phyloP scores from a whole-genome alignment of 2,113 vertebrate genomes.

The Bombycilla garrulus region DNA sequence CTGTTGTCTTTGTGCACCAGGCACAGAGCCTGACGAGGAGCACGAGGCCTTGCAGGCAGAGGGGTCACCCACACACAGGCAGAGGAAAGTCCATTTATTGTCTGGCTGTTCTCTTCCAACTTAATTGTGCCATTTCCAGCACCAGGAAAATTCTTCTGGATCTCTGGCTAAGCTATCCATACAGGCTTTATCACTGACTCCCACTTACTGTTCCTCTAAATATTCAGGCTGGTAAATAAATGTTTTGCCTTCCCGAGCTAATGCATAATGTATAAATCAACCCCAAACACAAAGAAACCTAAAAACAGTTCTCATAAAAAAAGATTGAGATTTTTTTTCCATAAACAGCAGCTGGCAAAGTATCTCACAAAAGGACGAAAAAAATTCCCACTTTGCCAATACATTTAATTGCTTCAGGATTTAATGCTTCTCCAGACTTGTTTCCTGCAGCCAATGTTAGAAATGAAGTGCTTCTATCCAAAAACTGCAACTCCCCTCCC shows the following conservation, averaged over 20 bases:
- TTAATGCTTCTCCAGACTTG: neutral
- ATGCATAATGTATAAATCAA: slow-evolving; percentile 51
- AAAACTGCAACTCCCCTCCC: neutral
- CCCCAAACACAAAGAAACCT: slow-evolving; percentile 17
- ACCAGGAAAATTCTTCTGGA: neutral
- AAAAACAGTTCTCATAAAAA: slow-evolving; percentile 31
- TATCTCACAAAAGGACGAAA: neutral
- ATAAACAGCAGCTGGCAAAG: slow-evolving; percentile 51
- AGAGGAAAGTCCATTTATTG: neutral
- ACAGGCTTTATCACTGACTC: neutral
- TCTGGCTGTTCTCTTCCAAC: neutral
- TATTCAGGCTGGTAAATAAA: slow-evolving; percentile 17
- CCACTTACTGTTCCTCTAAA: neutral
- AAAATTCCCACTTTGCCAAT: neutral
- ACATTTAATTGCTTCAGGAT: slow-evolving; percentile 32
- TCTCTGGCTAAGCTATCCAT: neutral
- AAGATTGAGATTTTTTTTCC: neutral
- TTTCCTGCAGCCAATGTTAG: neutral
- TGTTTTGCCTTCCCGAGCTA: slow-evolving; percentile 35
- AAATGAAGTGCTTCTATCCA: neutral
- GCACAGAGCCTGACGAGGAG: rapidly evolving
- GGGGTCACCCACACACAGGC: rapidly evolving
- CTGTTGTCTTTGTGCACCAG: rapidly evolving
- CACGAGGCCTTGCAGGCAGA: rapidly evolving
- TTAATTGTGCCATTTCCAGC: neutral